phyloP scores from a whole-genome alignment of 2,113 vertebrate genomes.

The Lathamus discolor region DNA sequence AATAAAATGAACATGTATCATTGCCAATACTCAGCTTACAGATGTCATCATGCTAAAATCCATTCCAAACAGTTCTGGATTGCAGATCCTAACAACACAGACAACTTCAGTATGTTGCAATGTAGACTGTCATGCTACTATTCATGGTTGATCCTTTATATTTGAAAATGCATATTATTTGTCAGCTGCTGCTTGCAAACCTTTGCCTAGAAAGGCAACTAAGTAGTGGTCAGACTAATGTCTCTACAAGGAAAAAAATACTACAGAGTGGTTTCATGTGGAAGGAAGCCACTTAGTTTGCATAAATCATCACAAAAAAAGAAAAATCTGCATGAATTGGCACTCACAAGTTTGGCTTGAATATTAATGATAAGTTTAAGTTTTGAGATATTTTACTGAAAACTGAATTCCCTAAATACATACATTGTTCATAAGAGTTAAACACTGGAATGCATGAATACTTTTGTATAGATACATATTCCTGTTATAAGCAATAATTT shows the following conservation, averaged over 20 bases:
- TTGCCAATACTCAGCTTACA: not conserved
- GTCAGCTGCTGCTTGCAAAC: not conserved
- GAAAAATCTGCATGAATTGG: not conserved
- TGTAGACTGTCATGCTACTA: not conserved
- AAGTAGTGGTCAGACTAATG: not conserved
- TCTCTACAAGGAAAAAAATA: not conserved
- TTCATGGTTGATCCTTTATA: not conserved
- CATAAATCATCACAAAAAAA: not conserved
- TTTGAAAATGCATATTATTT: not conserved
- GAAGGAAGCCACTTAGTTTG: not conserved
- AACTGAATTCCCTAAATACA: not conserved
- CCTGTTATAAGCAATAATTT: not conserved
- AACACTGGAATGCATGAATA: not conserved
- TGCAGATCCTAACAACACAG: not conserved
- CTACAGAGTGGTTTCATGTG: not conserved
- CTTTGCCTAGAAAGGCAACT: not conserved
- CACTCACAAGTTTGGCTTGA: not conserved
- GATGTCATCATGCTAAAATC: not conserved
- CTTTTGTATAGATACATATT: not conserved
- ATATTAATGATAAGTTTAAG: not conserved
- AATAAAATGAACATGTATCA: not conserved
- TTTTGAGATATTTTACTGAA: not conserved
- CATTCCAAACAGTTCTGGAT: not conserved
- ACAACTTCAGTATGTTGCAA: fast-evolving
- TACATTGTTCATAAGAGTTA: not conserved